Conservation (phyloP, 2,113 vertebrate species). For the Aegypius monachus region DNA sequence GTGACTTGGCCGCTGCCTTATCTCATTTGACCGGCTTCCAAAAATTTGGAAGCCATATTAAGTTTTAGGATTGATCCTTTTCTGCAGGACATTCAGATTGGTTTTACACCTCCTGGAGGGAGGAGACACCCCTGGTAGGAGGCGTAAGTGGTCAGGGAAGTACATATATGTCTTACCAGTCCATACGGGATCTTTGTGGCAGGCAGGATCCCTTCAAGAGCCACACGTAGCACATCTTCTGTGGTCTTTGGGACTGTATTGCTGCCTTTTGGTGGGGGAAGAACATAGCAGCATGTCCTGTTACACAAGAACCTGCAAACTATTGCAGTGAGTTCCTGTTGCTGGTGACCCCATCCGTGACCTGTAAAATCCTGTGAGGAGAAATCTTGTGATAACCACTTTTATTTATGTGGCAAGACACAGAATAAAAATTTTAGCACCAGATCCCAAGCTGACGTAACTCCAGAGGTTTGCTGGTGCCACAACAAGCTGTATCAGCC, state of each 20-base stretch:
- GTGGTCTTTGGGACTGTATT: neutral
- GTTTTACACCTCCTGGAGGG: neutral
- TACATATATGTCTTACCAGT: neutral
- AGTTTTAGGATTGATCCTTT: neutral
- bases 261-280: neutral
- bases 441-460: neutral
- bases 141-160: neutral
- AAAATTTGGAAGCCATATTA: neutral
- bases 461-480: neutral
- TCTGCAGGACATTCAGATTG: neutral
- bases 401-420: neutral
- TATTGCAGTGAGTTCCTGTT: neutral
- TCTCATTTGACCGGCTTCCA: neutral
- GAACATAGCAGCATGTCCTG: neutral
- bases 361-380: neutral
- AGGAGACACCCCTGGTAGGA: neutral
- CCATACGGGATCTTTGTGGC: neutral
- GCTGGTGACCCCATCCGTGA: neutral
- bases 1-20: neutral
- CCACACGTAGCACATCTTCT: rapidly evolving
- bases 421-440: neutral
- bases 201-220: neutral
- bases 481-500: neutral
- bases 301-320: neutral
- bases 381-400: neutral